Percentiles rank a stretch among this genome's conserved stretches.
Conservation (phyloP, 2,888 invertebrate genomes). For the Agrotis segetum region DNA sequence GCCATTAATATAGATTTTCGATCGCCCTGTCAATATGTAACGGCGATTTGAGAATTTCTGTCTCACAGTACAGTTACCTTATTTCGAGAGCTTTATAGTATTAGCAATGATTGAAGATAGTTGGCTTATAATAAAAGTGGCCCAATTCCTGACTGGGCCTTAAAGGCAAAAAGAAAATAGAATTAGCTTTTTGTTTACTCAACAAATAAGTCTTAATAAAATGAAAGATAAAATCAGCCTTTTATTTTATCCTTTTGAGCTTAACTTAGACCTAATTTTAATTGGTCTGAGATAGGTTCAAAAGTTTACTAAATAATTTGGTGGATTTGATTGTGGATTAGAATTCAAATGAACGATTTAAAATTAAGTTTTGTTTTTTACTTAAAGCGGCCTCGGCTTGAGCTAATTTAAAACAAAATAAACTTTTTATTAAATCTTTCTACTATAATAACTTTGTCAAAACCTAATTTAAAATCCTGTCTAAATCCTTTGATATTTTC, state of each 20-base stretch:
- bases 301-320: slow-evolving; percentile 32
- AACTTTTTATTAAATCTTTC: background rate
- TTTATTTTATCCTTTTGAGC: background rate
- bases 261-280: slow-evolving; percentile 12
- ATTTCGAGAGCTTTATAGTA: slow-evolving; percentile 46
- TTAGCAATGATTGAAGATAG: slow-evolving; percentile 29
- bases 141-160: background rate
- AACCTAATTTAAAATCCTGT: slow-evolving; percentile 15
- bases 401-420: background rate
- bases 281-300: slow-evolving; percentile 4
- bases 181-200: background rate
- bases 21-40: slow-evolving; percentile 75
- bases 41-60: slow-evolving; percentile 69
- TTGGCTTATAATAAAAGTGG: slow-evolving; percentile 16
- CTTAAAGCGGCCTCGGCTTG: background rate
- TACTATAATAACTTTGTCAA: background rate
- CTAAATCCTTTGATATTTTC: slow-evolving; percentile 2
- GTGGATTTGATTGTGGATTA: slow-evolving; percentile 14
- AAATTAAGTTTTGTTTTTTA: slow-evolving; percentile 14
- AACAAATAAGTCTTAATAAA: background rate
- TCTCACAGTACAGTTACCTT: slow-evolving; percentile 45
- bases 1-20: slow-evolving; percentile 81
- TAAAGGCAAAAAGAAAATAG: slow-evolving; percentile 11
- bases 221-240: slow-evolving; percentile 2
- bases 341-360: background rate